Conservation (phyloP, 2,888 invertebrate species). For the Plagiodera versicolora region DNA sequence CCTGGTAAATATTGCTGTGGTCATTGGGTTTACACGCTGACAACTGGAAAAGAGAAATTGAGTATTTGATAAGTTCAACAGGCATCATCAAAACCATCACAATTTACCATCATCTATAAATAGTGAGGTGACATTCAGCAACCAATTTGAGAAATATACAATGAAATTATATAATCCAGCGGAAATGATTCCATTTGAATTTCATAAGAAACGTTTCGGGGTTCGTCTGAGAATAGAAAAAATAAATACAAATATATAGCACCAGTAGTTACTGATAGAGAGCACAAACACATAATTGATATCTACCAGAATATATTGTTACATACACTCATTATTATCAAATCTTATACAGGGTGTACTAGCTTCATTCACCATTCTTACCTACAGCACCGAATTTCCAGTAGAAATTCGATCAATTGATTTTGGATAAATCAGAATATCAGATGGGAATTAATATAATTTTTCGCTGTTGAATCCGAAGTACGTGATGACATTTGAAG, state of each 20-base stretch:
- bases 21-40: conserved; percentile 1
- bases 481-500: too few species aligned
- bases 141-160: conserved; percentile 13
- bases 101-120: conserved; percentile 54
- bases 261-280: conserved; percentile 10
- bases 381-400: too few species aligned
- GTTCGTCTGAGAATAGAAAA: conserved; percentile 9
- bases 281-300: conserved; percentile 8
- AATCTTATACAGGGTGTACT: too few species aligned
- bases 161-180: conserved; percentile 2
- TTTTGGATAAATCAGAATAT: too few species aligned
- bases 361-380: too few species aligned
- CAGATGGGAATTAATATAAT: too few species aligned
- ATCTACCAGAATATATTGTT: conserved; percentile 7
- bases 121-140: conserved; percentile 51
- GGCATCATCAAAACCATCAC: conserved; percentile 53
- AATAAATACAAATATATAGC: conserved; percentile 22
- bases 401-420: too few species aligned
- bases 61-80: conserved; percentile 34
- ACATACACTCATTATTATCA: neutral
- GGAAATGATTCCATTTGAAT: conserved; percentile 10
- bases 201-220: conserved; percentile 12
- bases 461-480: too few species aligned
- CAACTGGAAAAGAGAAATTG: neutral
- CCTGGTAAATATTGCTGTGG: neutral